Conservation (phyloP, 2,113 vertebrate species). For the Scomber colias region DNA sequence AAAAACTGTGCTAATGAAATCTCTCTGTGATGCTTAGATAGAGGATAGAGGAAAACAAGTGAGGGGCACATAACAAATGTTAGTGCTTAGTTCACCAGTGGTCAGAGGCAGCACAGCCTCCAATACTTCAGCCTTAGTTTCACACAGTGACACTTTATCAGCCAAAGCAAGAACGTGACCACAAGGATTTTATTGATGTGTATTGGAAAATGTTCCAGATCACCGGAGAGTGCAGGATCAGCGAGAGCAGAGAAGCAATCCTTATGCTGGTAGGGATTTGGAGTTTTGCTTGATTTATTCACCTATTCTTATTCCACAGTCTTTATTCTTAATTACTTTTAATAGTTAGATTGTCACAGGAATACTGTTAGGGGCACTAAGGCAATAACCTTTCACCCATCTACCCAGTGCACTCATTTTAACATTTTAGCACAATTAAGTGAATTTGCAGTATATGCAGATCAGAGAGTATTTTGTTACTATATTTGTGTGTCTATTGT, state of each 20-base stretch:
- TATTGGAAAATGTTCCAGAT: conserved; percentile 30
- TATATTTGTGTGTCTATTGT: background rate
- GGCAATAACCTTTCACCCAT: background rate
- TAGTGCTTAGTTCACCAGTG: background rate
- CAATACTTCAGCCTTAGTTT: background rate
- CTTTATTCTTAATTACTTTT: background rate
- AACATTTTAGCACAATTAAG: no score
- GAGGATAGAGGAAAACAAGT: background rate
- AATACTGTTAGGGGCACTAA: background rate
- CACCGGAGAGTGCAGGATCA: background rate
- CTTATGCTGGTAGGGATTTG: background rate
- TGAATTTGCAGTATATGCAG: no score
- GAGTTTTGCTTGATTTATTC: background rate
- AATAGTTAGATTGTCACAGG: background rate
- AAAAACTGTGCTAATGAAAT: conserved; percentile 7
- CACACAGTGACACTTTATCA: background rate
- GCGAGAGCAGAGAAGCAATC: background rate
- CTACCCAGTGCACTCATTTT: no score
- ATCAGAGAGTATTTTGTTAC: background rate
- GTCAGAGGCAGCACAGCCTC: background rate
- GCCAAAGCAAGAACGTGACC: background rate
- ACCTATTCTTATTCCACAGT: background rate
- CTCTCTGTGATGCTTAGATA: background rate
- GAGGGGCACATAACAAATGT: conserved; percentile 3
- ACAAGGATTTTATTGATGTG: background rate